Percentiles rank a stretch among this genome's conserved stretches.
phyloP scores from a whole-genome alignment of 2,888 invertebrate genomes.

The Chloroclystis v-ata region DNA sequence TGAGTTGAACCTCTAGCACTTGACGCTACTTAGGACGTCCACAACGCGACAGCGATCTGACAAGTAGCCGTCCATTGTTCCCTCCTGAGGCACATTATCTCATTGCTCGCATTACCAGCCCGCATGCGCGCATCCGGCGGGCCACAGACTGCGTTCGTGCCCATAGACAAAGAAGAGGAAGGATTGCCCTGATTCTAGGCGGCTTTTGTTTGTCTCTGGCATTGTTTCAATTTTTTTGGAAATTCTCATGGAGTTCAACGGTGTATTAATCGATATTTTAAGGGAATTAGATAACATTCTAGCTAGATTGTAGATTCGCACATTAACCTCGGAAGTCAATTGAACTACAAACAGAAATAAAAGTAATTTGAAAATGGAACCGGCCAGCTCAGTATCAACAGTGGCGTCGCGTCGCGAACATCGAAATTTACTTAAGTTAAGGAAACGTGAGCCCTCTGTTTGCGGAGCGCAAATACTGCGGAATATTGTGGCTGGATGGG shows the following conservation, averaged over 20 bases:
- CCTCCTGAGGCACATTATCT: slow-evolving; percentile 58
- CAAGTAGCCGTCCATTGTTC: slow-evolving; percentile 59
- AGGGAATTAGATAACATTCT: too few relatives aligned
- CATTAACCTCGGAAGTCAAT: slow-evolving; percentile 24
- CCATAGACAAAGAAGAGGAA: slow-evolving; percentile 63
- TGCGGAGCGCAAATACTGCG: slow-evolving; percentile 66
- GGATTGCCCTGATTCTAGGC: slow-evolving; percentile 40
- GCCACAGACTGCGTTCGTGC: slow-evolving; percentile 52
- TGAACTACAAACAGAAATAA: slow-evolving; percentile 39
- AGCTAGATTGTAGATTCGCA: slow-evolving; percentile 6
- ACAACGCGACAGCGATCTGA: slow-evolving; percentile 36
- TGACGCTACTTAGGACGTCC: slow-evolving; percentile 31
- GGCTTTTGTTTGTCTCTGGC: slow-evolving; percentile 47
- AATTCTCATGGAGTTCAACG: slow-evolving; percentile 32
- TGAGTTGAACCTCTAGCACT: slow-evolving; percentile 17
- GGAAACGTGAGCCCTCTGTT: slow-evolving; percentile 74
- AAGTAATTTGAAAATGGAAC: slow-evolving; percentile 52
- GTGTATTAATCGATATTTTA: background rate
- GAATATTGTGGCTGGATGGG: slow-evolving; percentile 42
- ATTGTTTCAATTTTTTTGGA: slow-evolving; percentile 37
- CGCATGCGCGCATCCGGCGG: slow-evolving; percentile 66
- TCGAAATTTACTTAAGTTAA: slow-evolving; percentile 78
- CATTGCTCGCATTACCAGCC: slow-evolving; percentile 65
- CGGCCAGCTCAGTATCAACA: slow-evolving; percentile 51
- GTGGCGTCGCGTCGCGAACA: slow-evolving; percentile 62